Conservation (phyloP, 2,797 vertebrate genomes). For the Typhlichthys subterraneus region DNA sequence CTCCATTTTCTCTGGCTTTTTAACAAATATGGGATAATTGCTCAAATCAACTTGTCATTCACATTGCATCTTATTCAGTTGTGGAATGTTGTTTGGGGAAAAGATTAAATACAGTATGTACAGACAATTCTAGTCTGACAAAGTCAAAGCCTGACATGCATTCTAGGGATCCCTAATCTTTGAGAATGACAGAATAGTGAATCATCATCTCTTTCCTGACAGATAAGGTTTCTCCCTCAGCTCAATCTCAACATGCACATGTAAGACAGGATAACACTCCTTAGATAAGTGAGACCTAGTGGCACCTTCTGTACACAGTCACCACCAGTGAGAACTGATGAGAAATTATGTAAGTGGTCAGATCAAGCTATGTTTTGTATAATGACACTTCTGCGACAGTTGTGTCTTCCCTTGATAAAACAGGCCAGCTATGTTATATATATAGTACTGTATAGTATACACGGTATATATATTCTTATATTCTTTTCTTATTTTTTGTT, state of each 20-base stretch:
- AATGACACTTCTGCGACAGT: neutral
- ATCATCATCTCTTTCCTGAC: conserved; percentile 19
- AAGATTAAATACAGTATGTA: neutral
- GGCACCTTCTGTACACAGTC: conserved; percentile 28
- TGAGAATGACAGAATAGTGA: neutral
- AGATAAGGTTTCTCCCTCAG: conserved; percentile 11
- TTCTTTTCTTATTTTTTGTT: neutral
- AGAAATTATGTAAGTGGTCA: conserved; percentile 8
- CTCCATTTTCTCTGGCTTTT: neutral
- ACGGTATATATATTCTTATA: neutral
- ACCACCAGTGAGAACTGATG: neutral
- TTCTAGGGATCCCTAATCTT: neutral
- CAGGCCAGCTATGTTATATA: no score
- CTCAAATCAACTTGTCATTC: neutral
- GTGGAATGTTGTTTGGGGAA: neutral
- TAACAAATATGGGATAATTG: neutral
- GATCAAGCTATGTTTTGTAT: neutral
- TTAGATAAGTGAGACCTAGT: conserved; percentile 50
- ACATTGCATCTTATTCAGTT: neutral
- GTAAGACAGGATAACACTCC: conserved; percentile 40
- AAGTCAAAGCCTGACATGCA: no score
- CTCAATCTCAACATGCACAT: conserved; percentile 54
- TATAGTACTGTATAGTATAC: no score
- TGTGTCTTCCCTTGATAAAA: neutral
- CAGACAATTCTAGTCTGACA: neutral